Conservation (phyloP, 2,888 invertebrate species). For the Nemurella pictetii region DNA sequence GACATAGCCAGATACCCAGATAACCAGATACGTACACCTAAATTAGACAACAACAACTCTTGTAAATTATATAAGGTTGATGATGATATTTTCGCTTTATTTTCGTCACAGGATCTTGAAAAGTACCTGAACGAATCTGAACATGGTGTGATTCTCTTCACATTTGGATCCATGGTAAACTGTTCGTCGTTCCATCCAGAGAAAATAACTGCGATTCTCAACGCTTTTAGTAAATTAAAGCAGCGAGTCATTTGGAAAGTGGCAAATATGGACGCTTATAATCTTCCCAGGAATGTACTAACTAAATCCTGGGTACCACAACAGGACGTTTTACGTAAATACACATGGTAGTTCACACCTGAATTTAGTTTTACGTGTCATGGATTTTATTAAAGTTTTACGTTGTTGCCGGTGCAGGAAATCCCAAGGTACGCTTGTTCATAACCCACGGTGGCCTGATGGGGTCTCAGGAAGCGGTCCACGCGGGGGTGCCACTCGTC, state of each 20-base stretch:
- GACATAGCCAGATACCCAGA: too few relatives aligned
- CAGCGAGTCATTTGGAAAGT: constrained; percentile 42
- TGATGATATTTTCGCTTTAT: too few relatives aligned
- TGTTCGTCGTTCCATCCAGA: background rate
- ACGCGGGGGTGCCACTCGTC: constrained; percentile 59
- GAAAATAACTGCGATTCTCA: constrained; percentile 46
- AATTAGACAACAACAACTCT: too few relatives aligned
- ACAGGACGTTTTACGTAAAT: constrained; percentile 49
- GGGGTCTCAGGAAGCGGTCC: constrained; percentile 62
- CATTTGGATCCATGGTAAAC: background rate
- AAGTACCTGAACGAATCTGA: background rate
- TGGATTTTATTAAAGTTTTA: too few relatives aligned
- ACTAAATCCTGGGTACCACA: constrained; percentile 52
- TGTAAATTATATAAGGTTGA: too few relatives aligned
- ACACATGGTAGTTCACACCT: background rate
- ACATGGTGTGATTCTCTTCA: background rate
- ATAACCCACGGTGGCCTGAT: constrained; percentile 66
- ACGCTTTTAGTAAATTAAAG: constrained; percentile 53
- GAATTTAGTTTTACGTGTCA: too few relatives aligned
- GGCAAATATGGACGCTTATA: constrained; percentile 17
- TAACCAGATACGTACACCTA: too few relatives aligned
- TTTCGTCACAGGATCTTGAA: background rate
- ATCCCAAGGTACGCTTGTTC: constrained; percentile 60
- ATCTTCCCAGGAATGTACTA: constrained; percentile 47
- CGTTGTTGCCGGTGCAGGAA: constrained; percentile 50